Evolutionary conservation across 2,888 invertebrate species (phyloP).

Genomic region (Chrysomela aeneicollis): DNA sequence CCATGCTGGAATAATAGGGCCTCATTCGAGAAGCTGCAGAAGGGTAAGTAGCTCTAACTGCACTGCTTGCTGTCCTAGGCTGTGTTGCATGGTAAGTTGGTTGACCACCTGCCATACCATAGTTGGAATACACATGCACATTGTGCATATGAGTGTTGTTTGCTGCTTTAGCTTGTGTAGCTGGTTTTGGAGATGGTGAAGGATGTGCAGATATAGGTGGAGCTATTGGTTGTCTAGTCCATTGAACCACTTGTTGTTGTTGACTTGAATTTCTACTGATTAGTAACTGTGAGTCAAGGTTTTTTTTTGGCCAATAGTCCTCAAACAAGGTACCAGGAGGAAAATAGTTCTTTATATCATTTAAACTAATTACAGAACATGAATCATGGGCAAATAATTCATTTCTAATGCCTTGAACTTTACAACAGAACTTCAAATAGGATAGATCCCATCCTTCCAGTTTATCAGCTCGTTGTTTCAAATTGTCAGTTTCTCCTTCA

Average conservation of each 20-base stretch:
- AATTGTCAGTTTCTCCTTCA: conserved; percentile 91
- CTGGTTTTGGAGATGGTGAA: conserved; percentile 58
- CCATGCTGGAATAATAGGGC: conserved; percentile 53
- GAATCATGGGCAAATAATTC: conserved; percentile 91
- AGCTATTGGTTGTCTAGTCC: conserved; percentile 80
- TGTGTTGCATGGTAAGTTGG: conserved; percentile 52
- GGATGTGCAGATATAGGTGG: conserved; percentile 72
- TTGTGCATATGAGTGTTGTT: conserved; percentile 54
- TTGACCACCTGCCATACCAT: conserved; percentile 50
- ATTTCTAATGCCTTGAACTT: conserved; percentile 91
- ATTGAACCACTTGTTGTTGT: conserved; percentile 67
- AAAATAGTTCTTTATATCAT: conserved; percentile 90
- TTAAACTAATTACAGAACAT: conserved; percentile 88
- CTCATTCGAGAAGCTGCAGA: conserved; percentile 56
- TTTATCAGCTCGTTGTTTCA: conserved; percentile 86
- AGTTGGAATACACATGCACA: conserved; percentile 53
- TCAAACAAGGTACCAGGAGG: conserved; percentile 90
- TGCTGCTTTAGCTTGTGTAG: conserved; percentile 55
- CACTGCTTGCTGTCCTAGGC: conserved; percentile 51
- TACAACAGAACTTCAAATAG: conserved; percentile 93
- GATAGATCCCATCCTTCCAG: conserved; percentile 92
- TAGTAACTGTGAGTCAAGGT: conserved; percentile 81
- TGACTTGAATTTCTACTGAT: conserved; percentile 66
- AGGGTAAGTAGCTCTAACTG: conserved; percentile 57
- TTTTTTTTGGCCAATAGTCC: conserved; percentile 93